These are phyloP conservation scores for Leptopilina boulardi DNA, from an alignment of 1,140 invertebrate species.

Conservation along the genomic window DNA sequence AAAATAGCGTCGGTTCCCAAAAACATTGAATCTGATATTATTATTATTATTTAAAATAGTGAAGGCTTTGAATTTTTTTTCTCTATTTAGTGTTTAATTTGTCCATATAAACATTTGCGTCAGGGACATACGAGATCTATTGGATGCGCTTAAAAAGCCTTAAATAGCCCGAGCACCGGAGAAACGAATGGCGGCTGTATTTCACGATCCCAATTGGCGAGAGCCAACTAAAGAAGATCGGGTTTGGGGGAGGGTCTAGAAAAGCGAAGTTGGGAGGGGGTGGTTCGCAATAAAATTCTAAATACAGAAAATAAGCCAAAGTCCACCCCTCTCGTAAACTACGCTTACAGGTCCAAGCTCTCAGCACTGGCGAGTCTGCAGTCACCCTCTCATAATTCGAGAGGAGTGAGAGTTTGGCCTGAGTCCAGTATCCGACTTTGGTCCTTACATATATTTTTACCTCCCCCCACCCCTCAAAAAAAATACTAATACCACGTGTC, in stretches of 20 bases:
- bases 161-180: conserved; percentile 12
- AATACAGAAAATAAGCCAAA: conserved; percentile 30
- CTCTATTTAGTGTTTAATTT: conserved; percentile 6
- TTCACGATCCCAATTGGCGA: conserved; percentile 31
- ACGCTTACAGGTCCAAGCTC: conserved; percentile 28
- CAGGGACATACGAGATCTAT: conserved; percentile 13
- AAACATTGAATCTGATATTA: no score
- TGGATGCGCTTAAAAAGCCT: conserved; percentile 31
- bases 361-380: conserved; percentile 33
- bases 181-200: conserved; percentile 29
- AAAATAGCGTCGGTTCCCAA: no score
- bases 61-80: background rate
- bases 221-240: conserved; percentile 27
- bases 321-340: conserved; percentile 16
- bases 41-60: no score
- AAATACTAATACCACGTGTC: background rate
- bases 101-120: conserved; percentile 19
- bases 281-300: conserved; percentile 29
- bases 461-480: background rate
- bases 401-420: background rate
- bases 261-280: background rate
- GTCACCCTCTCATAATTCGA: conserved; percentile 29
- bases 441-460: no score
- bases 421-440: background rate
- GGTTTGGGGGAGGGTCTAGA: background rate